phyloP scores from a whole-genome alignment of 2,888 invertebrate genomes.

The Hyalella azteca region DNA sequence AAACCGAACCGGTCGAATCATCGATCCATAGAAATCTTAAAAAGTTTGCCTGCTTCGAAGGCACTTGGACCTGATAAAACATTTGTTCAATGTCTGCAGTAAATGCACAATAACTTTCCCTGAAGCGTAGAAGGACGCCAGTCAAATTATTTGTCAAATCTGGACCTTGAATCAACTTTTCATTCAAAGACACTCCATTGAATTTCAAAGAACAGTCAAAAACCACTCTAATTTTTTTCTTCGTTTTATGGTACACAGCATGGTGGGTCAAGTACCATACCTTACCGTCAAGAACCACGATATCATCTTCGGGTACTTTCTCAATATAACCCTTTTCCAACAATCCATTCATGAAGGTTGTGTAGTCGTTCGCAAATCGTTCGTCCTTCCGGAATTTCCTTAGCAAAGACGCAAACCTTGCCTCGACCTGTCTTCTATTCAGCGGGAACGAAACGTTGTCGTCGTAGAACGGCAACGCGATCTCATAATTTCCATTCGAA shows the following conservation, averaged over 20 bases:
- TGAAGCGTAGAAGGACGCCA: constrained; percentile 35
- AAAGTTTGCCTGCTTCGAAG: not conserved
- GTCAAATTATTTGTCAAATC: not conserved
- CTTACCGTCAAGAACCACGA: not conserved
- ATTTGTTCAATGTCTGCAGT: constrained; percentile 34
- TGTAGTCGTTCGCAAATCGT: not conserved
- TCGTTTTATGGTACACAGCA: constrained; percentile 15
- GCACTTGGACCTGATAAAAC: constrained; percentile 34
- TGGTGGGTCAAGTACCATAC: constrained; percentile 37
- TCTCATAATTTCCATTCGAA: too few species aligned
- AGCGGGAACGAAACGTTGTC: not conserved
- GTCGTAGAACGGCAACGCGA: not conserved
- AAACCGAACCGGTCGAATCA: not conserved
- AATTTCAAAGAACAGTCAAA: constrained; percentile 38
- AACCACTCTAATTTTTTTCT: constrained; percentile 36
- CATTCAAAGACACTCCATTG: not conserved
- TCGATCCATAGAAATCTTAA: constrained; percentile 30
- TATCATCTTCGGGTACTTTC: not conserved
- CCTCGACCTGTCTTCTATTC: not conserved
- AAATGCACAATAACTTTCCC: constrained; percentile 8
- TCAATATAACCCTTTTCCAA: not conserved
- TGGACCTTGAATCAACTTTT: not conserved
- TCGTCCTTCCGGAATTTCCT: constrained; percentile 10
- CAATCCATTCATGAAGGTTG: constrained; percentile 16
- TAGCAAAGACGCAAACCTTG: not conserved